Evolutionary conservation across 2,113 vertebrate species (phyloP), one percentile per base, ranked within the genome.

Genomic region (Lethenteron reissneri): DNA sequence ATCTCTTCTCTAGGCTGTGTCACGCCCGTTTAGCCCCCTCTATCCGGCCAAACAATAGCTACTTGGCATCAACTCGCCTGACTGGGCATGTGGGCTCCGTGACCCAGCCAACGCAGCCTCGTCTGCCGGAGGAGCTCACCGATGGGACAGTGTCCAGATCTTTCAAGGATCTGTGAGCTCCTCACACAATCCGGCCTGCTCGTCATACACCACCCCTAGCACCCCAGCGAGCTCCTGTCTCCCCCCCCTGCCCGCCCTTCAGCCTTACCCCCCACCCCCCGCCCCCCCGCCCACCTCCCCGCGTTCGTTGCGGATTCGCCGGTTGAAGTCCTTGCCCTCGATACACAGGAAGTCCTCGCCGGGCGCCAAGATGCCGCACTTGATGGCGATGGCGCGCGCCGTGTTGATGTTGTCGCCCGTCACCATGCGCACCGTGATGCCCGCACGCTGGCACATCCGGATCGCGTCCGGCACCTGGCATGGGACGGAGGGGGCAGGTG

Each of bases 401-500:
- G 87, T 90, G 80, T 87, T 88, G 76, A 90, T 88, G 78, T 90
- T 90, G 77, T 90, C 88, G 1, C 88, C 88, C 0, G 88, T 91
- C 73, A 91, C 88, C 88, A 91, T 91, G 69, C 88, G 84, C 69
- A 91, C 88, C 0, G 87, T 90, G 78, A 91, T 91, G 72, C 88
- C 88, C 1, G 88, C 88, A 12, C 85, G 85, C 76, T 91, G 88
- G 78, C 88, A 91, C 79, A 87, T 89, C n/a, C 80, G 82, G 74
- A 91, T 91, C 71, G 88, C 88, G 1, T 90, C 88, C 1, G 88
- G 88, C 57, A 91, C 88, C 88, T 91, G 71, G 41, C 41, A 41
- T 5, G 41, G 41, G 41, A 41, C 41, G 41, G 41, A 41, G 41
- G 41, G 41, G 4, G 41, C 41, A 5, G 41, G 41, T 7, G 41